Conservation (phyloP, 2,888 invertebrate species). For the Magallana nippona region DNA sequence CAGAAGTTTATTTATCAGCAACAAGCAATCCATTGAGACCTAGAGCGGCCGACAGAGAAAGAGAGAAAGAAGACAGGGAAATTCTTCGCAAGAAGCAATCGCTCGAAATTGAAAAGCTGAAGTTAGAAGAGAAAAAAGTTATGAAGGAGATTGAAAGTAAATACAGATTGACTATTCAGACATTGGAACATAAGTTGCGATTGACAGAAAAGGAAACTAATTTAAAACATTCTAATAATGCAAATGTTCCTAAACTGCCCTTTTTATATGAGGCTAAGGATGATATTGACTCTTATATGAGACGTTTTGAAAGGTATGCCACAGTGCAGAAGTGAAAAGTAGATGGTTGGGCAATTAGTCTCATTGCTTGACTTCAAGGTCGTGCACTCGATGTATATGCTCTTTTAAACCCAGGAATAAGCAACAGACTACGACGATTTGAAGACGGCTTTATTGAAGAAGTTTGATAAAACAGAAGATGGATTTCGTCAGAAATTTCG, state of each 20-base stretch:
- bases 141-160: too few relatives aligned
- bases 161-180: too few relatives aligned
- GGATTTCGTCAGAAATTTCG: slow-evolving; percentile 43
- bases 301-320: slow-evolving; percentile 45
- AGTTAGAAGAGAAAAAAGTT: too few relatives aligned
- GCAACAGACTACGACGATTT: slow-evolving; percentile 41
- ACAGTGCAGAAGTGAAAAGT: slow-evolving; percentile 35
- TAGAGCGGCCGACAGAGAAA: background rate
- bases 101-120: too few relatives aligned
- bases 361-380: slow-evolving; percentile 41
- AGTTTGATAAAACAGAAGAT: slow-evolving; percentile 46
- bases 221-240: background rate
- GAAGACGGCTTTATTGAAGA: slow-evolving; percentile 41
- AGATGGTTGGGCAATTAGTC: slow-evolving; percentile 37
- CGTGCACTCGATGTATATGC: slow-evolving; percentile 45
- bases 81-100: background rate
- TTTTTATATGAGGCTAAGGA: slow-evolving; percentile 42
- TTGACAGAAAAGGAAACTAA: background rate
- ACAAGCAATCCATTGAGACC: background rate
- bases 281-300: slow-evolving; percentile 43
- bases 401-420: slow-evolving; percentile 36
- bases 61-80: background rate
- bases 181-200: too few relatives aligned
- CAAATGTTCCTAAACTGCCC: slow-evolving; percentile 43
- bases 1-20: background rate